These are phyloP conservation scores for Sesamia inferens DNA, from an alignment of 2,888 invertebrate species.

Conservation along the genomic window DNA sequence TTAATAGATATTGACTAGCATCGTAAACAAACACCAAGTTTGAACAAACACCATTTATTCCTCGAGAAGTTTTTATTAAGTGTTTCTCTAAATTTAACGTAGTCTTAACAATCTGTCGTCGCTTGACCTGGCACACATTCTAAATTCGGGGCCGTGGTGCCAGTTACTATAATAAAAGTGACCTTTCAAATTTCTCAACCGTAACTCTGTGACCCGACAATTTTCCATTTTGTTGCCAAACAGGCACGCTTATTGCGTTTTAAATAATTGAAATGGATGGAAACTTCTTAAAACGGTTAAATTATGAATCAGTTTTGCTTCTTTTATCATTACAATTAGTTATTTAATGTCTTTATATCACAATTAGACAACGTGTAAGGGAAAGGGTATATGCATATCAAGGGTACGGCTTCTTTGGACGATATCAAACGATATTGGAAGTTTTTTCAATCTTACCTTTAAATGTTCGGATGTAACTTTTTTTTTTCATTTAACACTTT, in stretches of 20 bases:
- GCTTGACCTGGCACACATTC: slow-evolving; percentile 51
- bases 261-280: slow-evolving; percentile 34
- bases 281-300: slow-evolving; percentile 28
- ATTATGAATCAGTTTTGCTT: slow-evolving; percentile 23
- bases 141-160: slow-evolving; percentile 37
- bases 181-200: slow-evolving; percentile 43
- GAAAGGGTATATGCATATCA: too few relatives aligned
- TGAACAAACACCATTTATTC: slow-evolving; percentile 10
- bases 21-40: slow-evolving; percentile 3
- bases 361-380: too few relatives aligned
- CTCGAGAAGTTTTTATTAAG: slow-evolving; percentile 30
- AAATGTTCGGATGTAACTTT: too few relatives aligned
- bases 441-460: too few relatives aligned
- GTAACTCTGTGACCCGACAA: slow-evolving; percentile 11
- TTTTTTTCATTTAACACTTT: too few relatives aligned
- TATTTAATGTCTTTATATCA: neutral
- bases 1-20: neutral
- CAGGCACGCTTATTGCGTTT: slow-evolving; percentile 18
- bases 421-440: too few relatives aligned
- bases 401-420: too few relatives aligned
- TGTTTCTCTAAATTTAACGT: slow-evolving; percentile 31
- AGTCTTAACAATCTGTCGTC: slow-evolving; percentile 15
- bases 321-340: slow-evolving; percentile 12
- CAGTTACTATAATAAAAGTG: slow-evolving; percentile 48
- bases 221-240: slow-evolving; percentile 33